These are phyloP conservation scores for Tarsius wallacei DNA, from an alignment of 2,797 vertebrate genomes.

Conservation along the genomic window DNA sequence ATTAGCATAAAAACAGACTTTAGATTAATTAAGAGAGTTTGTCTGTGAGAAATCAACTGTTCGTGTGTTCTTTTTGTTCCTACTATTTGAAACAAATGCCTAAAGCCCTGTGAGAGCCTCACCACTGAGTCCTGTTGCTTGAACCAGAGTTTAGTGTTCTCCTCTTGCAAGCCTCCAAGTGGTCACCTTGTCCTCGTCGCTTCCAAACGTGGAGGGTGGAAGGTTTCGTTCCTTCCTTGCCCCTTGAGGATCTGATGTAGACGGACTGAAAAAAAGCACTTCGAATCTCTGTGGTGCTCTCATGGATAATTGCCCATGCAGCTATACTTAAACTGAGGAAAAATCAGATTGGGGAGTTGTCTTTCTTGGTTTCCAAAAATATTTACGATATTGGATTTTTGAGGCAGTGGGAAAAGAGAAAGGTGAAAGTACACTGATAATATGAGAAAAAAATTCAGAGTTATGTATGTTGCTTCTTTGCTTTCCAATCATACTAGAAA, in stretches of 20 bases:
- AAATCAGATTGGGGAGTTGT: conserved; percentile 64
- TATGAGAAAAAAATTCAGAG: not conserved
- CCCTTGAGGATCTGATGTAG: not conserved
- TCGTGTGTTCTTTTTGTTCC: conserved; percentile 2
- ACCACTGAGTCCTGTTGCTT: not conserved
- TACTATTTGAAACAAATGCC: not conserved
- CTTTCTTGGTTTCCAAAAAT: conserved; percentile 77
- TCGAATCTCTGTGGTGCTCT: conserved; percentile 76
- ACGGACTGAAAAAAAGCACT: not conserved
- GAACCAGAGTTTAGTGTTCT: not conserved
- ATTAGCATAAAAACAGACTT: conserved; percentile 70
- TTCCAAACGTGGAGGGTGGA: not conserved
- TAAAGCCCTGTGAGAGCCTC: not conserved
- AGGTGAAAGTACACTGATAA: not conserved
- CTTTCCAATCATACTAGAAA: conserved; percentile 46
- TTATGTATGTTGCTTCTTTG: not conserved
- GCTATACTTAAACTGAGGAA: conserved; percentile 77
- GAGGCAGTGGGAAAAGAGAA: not conserved
- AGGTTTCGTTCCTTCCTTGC: conserved; percentile 20
- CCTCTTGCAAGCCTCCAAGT: not conserved
- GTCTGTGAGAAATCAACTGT: conserved; percentile 75
- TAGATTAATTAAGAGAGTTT: conserved; percentile 68
- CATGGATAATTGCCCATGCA: conserved; percentile 70
- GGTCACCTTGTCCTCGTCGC: not conserved
- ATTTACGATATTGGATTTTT: not conserved